Evolutionary conservation across 2,888 invertebrate species (phyloP), one percentile per base, ranked within the genome.

Genomic region (Mactromeris polynyma): DNA sequence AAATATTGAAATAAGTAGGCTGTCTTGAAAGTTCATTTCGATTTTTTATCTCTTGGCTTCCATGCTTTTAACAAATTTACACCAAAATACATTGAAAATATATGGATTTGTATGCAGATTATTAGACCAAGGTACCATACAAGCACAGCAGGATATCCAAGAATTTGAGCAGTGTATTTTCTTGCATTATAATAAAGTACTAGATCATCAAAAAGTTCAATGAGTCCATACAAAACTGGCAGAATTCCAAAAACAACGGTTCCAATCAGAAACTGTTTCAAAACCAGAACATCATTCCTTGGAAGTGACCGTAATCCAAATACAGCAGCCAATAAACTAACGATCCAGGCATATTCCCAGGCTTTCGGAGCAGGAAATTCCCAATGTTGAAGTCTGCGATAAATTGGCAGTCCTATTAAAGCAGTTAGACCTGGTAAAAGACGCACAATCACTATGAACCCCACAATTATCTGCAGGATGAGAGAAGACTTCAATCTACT

Each of bases 331-430:
- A 98, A 96, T 87, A 99, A 97, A 94, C 99, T 99, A 36, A 98
- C 97, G 93, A 98, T 98, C 99, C 99, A 99, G 94, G 98, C 97
- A 97, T 99, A 99, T 97, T 99, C 99, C 99, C 99, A 99, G 97
- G 98, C 97, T 80, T 98, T 97, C 1, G 98, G 98, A 98, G 98
- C 98, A 93, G 99, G 99, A 97, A 99, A 98, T 86, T 95, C 94
- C 95, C 95, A 95, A 97, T 99, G 99, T 97, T 99, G 99, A 96
- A 99, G 98, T 83, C 93, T 93, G 97, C 98, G 98, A 96, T 99
- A 97, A 95, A 99, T 98, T 97, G 99, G 99, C 97, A 99, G 98
- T 97, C 99, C 99, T 95, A 99, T 97, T 96, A 98, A 98, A 97
- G 99, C 99, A 94, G 99, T 97, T 95, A 99, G 98, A 97, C 98